These are phyloP conservation scores for Opisthocomus hoazin DNA, from an alignment of 2,113 vertebrate genomes.

Conservation along the genomic window DNA sequence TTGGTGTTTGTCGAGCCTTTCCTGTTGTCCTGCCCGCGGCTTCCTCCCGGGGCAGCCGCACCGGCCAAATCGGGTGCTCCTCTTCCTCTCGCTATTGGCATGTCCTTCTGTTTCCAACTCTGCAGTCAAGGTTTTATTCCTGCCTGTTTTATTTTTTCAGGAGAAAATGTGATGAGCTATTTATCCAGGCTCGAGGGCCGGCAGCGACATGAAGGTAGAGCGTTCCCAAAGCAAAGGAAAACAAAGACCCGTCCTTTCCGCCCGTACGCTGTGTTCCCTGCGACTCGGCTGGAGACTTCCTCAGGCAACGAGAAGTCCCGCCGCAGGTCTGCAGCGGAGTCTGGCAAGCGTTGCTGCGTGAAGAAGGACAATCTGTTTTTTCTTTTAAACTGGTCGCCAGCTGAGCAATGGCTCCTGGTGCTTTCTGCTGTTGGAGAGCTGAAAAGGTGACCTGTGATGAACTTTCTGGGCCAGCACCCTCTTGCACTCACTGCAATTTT, in stretches of 20 bases:
- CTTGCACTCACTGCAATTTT: fast-evolving
- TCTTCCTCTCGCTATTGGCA: not conserved
- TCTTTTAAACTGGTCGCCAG: not conserved
- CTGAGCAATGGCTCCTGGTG: not conserved
- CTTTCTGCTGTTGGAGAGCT: not conserved
- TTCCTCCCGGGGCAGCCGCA: not conserved
- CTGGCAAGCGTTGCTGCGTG: not conserved
- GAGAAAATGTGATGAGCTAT: not conserved
- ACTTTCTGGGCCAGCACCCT: not conserved
- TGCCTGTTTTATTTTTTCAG: not conserved
- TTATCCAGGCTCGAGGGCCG: not conserved
- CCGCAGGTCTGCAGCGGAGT: not conserved
- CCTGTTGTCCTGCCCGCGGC: not conserved
- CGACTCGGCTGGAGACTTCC: conserved; percentile 51
- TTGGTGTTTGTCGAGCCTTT: not conserved
- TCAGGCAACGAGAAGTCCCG: not conserved
- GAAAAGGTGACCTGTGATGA: not conserved
- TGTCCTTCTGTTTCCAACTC: not conserved
- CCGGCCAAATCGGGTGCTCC: not conserved
- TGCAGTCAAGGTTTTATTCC: not conserved
- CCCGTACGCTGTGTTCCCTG: conserved; percentile 2
- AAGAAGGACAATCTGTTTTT: not conserved
- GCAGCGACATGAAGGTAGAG: not conserved
- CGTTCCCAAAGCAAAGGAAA: not conserved
- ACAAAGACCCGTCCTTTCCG: not conserved